These are phyloP conservation scores for Erinaceus europaeus DNA, from an alignment of 2,113 vertebrate genomes.

Conservation along the genomic window DNA sequence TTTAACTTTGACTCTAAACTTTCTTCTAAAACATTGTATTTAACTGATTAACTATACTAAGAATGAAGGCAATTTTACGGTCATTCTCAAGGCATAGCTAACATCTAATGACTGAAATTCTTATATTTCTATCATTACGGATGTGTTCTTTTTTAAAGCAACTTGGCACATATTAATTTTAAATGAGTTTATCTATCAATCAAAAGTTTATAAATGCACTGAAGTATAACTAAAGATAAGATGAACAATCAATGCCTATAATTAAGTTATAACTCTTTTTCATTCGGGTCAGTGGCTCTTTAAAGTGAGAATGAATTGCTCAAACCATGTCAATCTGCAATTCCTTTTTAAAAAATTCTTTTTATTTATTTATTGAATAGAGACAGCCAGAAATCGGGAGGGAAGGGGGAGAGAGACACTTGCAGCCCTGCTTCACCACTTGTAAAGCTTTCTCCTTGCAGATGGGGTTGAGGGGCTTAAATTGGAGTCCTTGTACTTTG, in stretches of 20 bases:
- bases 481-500: no score
- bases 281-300: background rate
- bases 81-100: background rate
- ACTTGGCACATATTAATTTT: background rate
- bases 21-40: background rate
- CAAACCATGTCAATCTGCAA: background rate
- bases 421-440: no score
- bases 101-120: background rate
- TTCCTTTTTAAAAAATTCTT: no score
- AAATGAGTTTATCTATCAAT: conserved; percentile 26
- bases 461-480: no score
- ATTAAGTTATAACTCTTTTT: conserved; percentile 12
- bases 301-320: background rate
- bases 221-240: conserved; percentile 26
- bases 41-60: background rate
- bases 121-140: background rate
- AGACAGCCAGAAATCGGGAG: no score
- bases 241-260: background rate
- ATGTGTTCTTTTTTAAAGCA: background rate
- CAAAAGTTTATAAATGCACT: background rate
- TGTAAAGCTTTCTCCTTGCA: no score
- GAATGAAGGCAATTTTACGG: background rate
- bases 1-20: background rate
- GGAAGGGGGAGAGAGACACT: no score
- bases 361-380: no score